phyloP scores from a whole-genome alignment of 2,888 invertebrate species.

The Caenorhabditis virilis region DNA sequence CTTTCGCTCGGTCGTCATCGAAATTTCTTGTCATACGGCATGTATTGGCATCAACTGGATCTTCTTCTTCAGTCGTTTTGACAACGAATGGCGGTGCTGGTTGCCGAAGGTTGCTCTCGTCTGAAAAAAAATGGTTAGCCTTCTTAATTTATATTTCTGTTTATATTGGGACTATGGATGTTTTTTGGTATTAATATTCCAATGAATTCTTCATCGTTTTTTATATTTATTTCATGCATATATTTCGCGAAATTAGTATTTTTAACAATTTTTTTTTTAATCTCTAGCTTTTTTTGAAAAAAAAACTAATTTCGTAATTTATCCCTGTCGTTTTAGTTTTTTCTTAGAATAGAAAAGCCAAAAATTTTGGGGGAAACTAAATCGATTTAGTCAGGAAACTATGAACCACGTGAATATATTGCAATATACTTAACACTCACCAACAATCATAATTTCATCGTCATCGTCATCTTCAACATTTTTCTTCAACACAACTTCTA shows the following conservation, averaged over 20 bases:
- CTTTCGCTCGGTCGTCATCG: neutral
- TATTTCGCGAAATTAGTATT: too few relatives aligned
- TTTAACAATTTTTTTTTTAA: neutral
- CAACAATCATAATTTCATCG: conserved; percentile 18
- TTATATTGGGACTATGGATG: neutral
- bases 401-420: neutral
- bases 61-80: neutral
- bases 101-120: conserved; percentile 6
- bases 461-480: conserved; percentile 7
- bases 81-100: conserved; percentile 9
- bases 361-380: too few relatives aligned
- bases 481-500: conserved; percentile 1
- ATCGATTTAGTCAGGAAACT: too few relatives aligned
- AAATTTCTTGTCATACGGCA: conserved; percentile 20
- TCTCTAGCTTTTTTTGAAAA: neutral
- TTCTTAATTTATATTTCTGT: too few relatives aligned
- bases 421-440: conserved; percentile 1
- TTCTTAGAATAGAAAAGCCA: too few relatives aligned
- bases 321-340: too few relatives aligned
- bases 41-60: conserved; percentile 15
- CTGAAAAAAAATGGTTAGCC: conserved; percentile 15
- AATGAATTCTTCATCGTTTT: too few relatives aligned
- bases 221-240: too few relatives aligned
- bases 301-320: too few relatives aligned
- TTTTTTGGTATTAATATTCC: neutral